Percentiles rank a stretch among this genome's conserved stretches.
Conservation (phyloP, 2,888 invertebrate genomes). For the Drosophila monieri region DNA sequence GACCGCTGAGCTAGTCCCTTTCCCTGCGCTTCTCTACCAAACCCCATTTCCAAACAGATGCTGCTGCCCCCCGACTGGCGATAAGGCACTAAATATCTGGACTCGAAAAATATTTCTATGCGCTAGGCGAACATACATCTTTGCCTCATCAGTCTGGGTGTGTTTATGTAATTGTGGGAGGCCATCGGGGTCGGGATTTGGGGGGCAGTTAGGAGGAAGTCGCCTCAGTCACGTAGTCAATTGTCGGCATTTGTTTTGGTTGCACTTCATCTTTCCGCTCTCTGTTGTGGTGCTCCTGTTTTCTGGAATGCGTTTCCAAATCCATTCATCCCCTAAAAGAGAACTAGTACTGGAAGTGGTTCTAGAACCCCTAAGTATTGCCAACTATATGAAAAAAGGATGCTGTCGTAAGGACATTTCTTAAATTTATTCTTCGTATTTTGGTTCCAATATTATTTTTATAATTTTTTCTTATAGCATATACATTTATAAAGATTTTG, state of each 20-base stretch:
- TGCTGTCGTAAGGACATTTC: constrained; percentile 2
- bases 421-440: background rate
- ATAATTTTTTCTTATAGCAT: background rate
- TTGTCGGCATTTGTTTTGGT: constrained; percentile 67
- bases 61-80: constrained; percentile 43
- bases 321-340: constrained; percentile 46
- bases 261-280: constrained; percentile 23
- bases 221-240: constrained; percentile 67
- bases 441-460: background rate
- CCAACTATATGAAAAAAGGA: constrained; percentile 40
- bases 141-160: constrained; percentile 11
- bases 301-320: constrained; percentile 36
- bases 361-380: constrained; percentile 30
- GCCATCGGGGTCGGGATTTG: constrained; percentile 12
- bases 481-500: background rate
- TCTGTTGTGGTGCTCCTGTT: constrained; percentile 55
- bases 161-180: constrained; percentile 29
- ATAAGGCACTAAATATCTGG: constrained; percentile 60
- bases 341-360: constrained; percentile 34
- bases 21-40: background rate
- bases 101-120: constrained; percentile 30
- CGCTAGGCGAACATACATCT: constrained; percentile 1
- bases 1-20: constrained; percentile 28
- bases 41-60: constrained; percentile 16
- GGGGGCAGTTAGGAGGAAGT: constrained; percentile 30